Conservation (phyloP, 1,140 invertebrate species). For the Spodoptera frugiperda region DNA sequence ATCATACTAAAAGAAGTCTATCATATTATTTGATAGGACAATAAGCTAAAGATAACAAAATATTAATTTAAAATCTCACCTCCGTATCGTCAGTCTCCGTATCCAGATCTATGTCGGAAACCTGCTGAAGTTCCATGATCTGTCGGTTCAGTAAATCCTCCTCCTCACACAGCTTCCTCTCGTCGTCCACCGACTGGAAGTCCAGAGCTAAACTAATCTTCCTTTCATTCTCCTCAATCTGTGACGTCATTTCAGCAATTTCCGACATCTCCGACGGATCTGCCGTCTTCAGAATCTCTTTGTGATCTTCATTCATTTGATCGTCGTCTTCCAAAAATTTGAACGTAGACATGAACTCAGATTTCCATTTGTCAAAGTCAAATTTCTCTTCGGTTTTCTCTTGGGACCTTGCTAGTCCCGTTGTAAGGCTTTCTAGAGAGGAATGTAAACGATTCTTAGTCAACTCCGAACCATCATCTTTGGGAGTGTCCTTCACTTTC, state of each 20-base stretch:
- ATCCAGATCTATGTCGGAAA: constrained; percentile 92
- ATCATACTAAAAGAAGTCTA: too few relatives aligned
- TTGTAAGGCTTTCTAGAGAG: constrained; percentile 82
- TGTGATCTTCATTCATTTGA: constrained; percentile 71
- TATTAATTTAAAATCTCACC: constrained; percentile 58
- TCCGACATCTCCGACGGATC: constrained; percentile 84
- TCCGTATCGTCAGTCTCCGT: constrained; percentile 93
- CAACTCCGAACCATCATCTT: constrained; percentile 67
- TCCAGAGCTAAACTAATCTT: constrained; percentile 84
- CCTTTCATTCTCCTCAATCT: constrained; percentile 84
- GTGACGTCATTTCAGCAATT: constrained; percentile 85
- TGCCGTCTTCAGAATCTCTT: constrained; percentile 74
- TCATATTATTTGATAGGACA: too few relatives aligned
- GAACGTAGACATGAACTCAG: constrained; percentile 76
- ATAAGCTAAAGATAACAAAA: too few relatives aligned
- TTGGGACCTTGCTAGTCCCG: constrained; percentile 75
- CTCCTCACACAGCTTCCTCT: constrained; percentile 91
- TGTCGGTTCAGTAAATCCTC: constrained; percentile 93
- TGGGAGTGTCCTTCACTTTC: constrained; percentile 62
- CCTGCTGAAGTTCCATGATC: constrained; percentile 92
- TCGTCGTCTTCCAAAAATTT: constrained; percentile 82
- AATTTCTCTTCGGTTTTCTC: constrained; percentile 76
- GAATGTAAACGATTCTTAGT: constrained; percentile 80
- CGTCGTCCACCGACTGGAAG: constrained; percentile 86
- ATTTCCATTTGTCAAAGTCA: constrained; percentile 83